Evolutionary conservation across 1,140 invertebrate genomes (phyloP), one percentile per base, ranked within the genome.

Genomic region (Drosophila santomea): DNA sequence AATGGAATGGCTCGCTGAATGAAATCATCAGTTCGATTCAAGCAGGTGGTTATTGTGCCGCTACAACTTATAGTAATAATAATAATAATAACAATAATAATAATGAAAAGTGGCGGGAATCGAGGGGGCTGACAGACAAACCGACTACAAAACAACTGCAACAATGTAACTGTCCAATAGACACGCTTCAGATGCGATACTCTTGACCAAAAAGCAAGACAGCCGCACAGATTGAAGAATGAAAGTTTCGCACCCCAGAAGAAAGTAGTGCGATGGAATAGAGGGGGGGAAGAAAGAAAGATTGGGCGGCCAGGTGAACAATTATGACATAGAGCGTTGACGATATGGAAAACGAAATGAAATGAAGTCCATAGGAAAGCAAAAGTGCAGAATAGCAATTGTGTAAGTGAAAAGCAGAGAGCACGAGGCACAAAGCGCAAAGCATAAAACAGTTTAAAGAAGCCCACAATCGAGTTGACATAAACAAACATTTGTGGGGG

Each of bases 251-350:
- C 50, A 54, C 39, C 25, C 36, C 35, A 78, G 56, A 67, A 71
- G 71, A 83, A 83, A 75, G 80, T 10, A 32, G 32, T 10, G 60
- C 52, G 23, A 10, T 32, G 15, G 36, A 3, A 17, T 17, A 2
- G 28, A 25, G 25, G 20, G 44, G 39, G 8, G 20, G 35, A 11
- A 4, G 23, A 14, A 6, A 15, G 28, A 17, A 17, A 54, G 66
- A 68, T 56, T 57, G 51, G 51, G 63, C 48, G 8, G 55, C 15
- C 23, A 48, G 64, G 60, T 52, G 69, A 71, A 72, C 81, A 85
- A 85, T 84, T 84, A 84, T 80, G 81, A 84, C 77, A 84, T 84
- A 84, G 72, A 76, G 69, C 32, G 62, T 60, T 64, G 73, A 58
- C 68, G 25, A 35, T 25, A 61, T 41, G 35, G 59, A 85, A 85